Evolutionary conservation across 2,113 vertebrate genomes (phyloP).

Genomic region (Melanostigma gelatinosum): DNA sequence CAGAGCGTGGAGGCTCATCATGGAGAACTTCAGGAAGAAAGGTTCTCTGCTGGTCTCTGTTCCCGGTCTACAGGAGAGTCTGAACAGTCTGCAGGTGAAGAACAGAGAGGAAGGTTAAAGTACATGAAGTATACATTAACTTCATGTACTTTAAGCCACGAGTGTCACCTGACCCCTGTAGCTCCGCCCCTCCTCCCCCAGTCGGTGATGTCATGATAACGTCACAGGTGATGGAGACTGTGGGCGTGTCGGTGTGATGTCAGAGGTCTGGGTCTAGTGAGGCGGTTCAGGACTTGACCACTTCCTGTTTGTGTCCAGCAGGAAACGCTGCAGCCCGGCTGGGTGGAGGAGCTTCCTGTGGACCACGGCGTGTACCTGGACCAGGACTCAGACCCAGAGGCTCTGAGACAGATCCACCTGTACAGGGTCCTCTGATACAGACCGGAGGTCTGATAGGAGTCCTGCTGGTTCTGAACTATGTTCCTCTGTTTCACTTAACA

Average conservation of each 20-base stretch:
- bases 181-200: neutral
- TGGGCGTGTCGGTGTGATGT: neutral
- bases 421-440: conserved; percentile 86
- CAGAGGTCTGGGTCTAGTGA: neutral
- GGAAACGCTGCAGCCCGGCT: conserved; percentile 82
- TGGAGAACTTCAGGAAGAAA: conserved; percentile 84
- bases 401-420: conserved; percentile 90
- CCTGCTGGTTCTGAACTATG: neutral
- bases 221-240: neutral
- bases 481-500: neutral
- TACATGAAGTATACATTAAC: no score
- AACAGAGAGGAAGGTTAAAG: neutral
- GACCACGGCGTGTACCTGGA: conserved; percentile 83
- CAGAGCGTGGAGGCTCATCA: conserved; percentile 91
- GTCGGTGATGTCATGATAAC: neutral
- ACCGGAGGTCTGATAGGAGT: no score
- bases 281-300: neutral
- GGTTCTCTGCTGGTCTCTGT: conserved; percentile 89
- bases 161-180: neutral
- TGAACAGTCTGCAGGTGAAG: conserved; percentile 82
- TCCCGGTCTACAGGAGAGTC: conserved; percentile 88
- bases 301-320: conserved; percentile 53
- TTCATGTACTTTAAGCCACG: no score
- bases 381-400: conserved; percentile 84
- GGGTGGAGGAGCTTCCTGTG: conserved; percentile 90